Conservation (phyloP, 2,888 invertebrate genomes). For the Xanthia togata region DNA sequence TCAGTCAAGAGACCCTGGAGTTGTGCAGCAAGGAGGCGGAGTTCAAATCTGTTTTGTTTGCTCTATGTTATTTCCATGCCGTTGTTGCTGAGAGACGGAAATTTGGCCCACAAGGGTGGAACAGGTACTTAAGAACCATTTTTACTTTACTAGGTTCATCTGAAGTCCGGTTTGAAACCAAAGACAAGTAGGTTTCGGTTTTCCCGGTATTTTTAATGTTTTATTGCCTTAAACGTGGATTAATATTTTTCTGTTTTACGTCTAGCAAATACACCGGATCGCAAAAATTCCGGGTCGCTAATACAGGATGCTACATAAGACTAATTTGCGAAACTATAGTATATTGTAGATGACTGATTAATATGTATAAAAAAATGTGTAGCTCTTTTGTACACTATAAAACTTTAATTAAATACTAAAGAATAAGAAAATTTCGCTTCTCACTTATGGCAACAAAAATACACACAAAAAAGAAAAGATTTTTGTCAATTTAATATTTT, state of each 20-base stretch:
- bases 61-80: slow-evolving; percentile 98
- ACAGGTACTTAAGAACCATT: slow-evolving; percentile 85
- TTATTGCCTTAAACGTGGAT: neutral
- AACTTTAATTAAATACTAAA: too few species aligned
- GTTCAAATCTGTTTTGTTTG: slow-evolving; percentile 97
- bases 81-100: slow-evolving; percentile 97
- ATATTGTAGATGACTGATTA: too few species aligned
- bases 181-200: neutral
- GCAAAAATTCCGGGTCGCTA: too few species aligned
- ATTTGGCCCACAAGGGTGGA: slow-evolving; percentile 99
- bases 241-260: neutral
- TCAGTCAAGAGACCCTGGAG: slow-evolving; percentile 97
- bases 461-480: too few species aligned
- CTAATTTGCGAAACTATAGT: too few species aligned
- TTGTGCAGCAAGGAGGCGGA: slow-evolving; percentile 98
- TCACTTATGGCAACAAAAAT: too few species aligned
- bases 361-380: too few species aligned
- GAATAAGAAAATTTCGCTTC: too few species aligned
- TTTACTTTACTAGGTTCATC: neutral
- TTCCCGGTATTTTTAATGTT: neutral
- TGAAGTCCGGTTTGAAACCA: neutral
- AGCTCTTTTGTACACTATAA: too few species aligned
- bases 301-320: too few species aligned
- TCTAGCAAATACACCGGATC: neutral
- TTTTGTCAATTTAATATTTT: too few species aligned